Evolutionary conservation across 1,140 invertebrate genomes (phyloP).

Genomic region (Macrostomum lignano): DNA sequence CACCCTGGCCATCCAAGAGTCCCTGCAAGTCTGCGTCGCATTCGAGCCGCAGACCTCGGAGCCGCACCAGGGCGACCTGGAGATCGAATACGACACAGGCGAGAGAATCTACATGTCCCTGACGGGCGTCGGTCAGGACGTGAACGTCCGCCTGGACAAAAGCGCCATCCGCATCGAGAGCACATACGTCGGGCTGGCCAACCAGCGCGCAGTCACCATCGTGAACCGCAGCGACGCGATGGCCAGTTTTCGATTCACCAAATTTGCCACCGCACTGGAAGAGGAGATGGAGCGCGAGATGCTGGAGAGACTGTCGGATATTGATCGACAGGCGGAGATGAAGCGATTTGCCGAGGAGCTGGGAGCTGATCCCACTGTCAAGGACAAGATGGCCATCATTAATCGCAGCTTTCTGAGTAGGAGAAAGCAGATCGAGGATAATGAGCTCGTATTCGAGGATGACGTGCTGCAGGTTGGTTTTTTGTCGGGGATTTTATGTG

Average conservation of each 20-base stretch:
- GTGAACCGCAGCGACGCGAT: slow-evolving; percentile 22
- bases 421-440: slow-evolving; percentile 17
- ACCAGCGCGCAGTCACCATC: slow-evolving; percentile 21
- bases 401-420: slow-evolving; percentile 22
- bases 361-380: slow-evolving; percentile 16
- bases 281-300: too few relatives aligned
- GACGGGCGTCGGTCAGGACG: slow-evolving; percentile 22
- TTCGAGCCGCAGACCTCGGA: slow-evolving; percentile 19
- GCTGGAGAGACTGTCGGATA: slow-evolving; percentile 6
- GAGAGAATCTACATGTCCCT: slow-evolving; percentile 19
- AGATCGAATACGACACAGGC: slow-evolving; percentile 21
- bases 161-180: slow-evolving; percentile 23
- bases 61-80: slow-evolving; percentile 15
- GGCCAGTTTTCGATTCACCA: slow-evolving; percentile 23
- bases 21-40: slow-evolving; percentile 22
- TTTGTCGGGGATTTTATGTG: too few relatives aligned
- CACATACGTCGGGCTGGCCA: slow-evolving; percentile 26
- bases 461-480: slow-evolving; percentile 23
- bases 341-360: slow-evolving; percentile 21
- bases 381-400: slow-evolving; percentile 24
- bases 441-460: slow-evolving; percentile 21
- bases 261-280: slow-evolving; percentile 21
- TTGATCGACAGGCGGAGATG: slow-evolving; percentile 15
- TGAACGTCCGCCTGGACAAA: slow-evolving; percentile 23
- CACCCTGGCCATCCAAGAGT: slow-evolving; percentile 19